Percentiles rank a stretch among this genome's conserved stretches.
These are phyloP conservation scores for Otocyon megalotis DNA, from an alignment of 2,113 vertebrate species.

Conservation along the genomic window DNA sequence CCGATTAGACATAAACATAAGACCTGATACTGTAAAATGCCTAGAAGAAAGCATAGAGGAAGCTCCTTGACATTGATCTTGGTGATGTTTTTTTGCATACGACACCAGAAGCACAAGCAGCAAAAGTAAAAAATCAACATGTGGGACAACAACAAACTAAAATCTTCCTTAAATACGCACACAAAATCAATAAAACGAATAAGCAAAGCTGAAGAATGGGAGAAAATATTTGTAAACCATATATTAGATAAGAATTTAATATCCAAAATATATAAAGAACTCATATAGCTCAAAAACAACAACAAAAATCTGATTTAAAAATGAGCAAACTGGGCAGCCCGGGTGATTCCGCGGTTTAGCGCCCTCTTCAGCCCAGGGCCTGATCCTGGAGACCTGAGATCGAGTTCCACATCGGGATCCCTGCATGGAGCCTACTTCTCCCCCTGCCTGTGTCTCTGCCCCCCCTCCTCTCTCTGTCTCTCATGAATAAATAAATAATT, in stretches of 20 bases:
- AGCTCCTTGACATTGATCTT: neutral
- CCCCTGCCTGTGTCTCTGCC: too few relatives aligned
- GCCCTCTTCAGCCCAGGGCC: too few relatives aligned
- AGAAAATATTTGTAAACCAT: neutral
- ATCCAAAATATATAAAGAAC: neutral
- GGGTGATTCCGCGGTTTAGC: too few relatives aligned
- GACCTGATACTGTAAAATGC: neutral
- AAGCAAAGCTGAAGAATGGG: neutral
- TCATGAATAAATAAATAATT: too few relatives aligned
- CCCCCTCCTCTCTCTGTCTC: too few relatives aligned
- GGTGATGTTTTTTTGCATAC: neutral
- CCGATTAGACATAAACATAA: neutral
- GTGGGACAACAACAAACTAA: neutral
- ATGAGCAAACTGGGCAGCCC: neutral
- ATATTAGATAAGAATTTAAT: neutral
- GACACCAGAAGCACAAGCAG: neutral
- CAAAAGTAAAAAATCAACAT: neutral
- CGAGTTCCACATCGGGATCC: too few relatives aligned
- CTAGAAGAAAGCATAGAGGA: neutral
- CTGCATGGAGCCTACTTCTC: too few relatives aligned
- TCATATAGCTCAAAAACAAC: neutral
- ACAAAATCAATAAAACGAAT: neutral
- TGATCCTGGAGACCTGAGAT: too few relatives aligned
- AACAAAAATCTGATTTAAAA: neutral
- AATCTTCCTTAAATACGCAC: neutral